Evolutionary conservation across 2,113 vertebrate genomes (phyloP).

Genomic region (Ictidomys tridecemlineatus): DNA sequence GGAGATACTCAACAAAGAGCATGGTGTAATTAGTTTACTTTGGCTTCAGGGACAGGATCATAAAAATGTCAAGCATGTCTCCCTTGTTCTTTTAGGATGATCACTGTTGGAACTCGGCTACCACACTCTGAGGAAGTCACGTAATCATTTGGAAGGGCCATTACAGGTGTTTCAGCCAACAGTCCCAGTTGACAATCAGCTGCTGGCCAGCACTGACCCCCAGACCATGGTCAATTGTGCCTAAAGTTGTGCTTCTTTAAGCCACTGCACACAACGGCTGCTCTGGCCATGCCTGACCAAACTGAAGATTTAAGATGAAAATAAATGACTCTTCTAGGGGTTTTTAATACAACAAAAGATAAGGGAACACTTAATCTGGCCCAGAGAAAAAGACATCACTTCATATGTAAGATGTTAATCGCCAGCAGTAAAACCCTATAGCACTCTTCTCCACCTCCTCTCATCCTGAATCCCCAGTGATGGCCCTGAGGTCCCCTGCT

Average conservation of each 20-base stretch:
- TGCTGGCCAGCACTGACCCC: background rate
- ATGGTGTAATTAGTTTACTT: background rate
- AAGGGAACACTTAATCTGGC: background rate
- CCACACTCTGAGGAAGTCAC: background rate
- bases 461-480: background rate
- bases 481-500: too few species aligned
- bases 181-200: background rate
- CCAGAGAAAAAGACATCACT: background rate
- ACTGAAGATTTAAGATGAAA: background rate
- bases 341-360: background rate
- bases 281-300: too few species aligned
- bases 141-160: background rate
- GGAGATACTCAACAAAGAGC: background rate
- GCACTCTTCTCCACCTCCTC: background rate
- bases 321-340: too few species aligned
- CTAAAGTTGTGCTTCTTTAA: background rate
- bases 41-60: background rate
- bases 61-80: background rate
- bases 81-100: background rate
- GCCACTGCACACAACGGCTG: too few species aligned
- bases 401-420: rapidly evolving
- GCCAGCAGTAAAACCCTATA: background rate
- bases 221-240: too few species aligned
- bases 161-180: background rate
- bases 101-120: background rate